Percentiles rank a stretch among this genome's conserved stretches.
Conservation (phyloP, 2,113 vertebrate genomes). For the Rissa tridactyla region DNA sequence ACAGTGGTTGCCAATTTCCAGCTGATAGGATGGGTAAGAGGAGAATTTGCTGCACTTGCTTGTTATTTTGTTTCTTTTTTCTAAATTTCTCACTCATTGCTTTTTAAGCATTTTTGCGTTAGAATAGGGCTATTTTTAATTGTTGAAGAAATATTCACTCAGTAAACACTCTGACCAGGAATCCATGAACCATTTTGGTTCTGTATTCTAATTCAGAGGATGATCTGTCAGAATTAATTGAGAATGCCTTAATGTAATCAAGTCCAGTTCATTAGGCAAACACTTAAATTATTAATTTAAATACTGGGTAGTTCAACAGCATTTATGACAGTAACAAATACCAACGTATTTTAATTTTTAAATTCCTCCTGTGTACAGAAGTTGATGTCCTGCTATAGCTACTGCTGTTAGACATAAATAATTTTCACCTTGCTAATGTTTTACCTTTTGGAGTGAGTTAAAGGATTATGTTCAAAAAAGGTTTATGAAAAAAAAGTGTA, state of each 20-base stretch:
- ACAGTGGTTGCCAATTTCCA: neutral
- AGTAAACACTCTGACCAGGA: conserved; percentile 52
- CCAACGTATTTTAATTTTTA: neutral
- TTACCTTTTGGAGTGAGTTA: neutral
- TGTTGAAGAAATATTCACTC: conserved; percentile 41
- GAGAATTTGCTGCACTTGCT: neutral
- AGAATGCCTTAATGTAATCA: conserved; percentile 80
- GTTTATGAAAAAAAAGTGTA: neutral
- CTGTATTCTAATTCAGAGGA: conserved; percentile 69
- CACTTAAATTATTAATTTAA: conserved; percentile 83
- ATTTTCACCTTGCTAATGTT: neutral
- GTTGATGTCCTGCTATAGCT: neutral
- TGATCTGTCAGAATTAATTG: conserved; percentile 81
- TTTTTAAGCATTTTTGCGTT: neutral
- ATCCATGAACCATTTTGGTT: conserved; percentile 63
- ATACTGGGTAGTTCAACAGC: conserved; percentile 77
- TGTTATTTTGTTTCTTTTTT: neutral
- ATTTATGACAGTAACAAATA: conserved; percentile 72
- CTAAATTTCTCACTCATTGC: neutral
- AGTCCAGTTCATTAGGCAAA: conserved; percentile 82
- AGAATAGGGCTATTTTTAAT: neutral
- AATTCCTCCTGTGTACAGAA: conserved; percentile 2
- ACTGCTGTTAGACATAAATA: neutral
- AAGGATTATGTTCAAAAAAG: neutral
- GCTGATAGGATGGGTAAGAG: neutral